Conservation (phyloP, 1,140 invertebrate genomes). For the Papilio xuthus region DNA sequence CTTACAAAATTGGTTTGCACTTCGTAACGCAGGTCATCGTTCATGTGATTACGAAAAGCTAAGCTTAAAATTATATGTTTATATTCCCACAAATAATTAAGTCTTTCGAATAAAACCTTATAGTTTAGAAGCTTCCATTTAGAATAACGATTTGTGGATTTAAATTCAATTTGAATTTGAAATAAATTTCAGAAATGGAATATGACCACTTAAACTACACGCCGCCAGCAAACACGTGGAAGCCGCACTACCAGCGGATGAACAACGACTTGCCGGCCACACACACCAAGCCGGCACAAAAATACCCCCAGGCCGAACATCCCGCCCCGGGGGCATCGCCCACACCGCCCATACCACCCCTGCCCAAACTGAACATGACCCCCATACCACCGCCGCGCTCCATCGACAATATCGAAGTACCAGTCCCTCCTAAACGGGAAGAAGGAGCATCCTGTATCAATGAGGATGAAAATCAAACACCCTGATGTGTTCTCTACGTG, state of each 20-base stretch:
- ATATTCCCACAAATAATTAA: too few relatives aligned
- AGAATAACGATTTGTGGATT: background rate
- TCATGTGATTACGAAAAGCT: too few relatives aligned
- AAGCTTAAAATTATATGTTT: too few relatives aligned
- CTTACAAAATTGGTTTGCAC: too few relatives aligned
- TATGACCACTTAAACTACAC: conserved; percentile 95
- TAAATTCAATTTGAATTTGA: background rate
- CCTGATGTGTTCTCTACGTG: background rate
- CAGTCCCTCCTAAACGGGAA: conserved; percentile 39
- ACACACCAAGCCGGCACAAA: conserved; percentile 18
- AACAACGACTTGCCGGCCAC: conserved; percentile 80
- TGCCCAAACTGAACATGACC: conserved; percentile 57
- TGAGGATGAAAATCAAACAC: conserved; percentile 27
- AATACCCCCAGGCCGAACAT: conserved; percentile 23
- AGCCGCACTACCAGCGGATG: conserved; percentile 93
- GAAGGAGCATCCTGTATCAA: conserved; percentile 19
- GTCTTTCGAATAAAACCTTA: too few relatives aligned
- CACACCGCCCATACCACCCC: conserved; percentile 62
- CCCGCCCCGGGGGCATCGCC: background rate
- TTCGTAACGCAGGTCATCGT: too few relatives aligned
- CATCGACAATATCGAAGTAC: conserved; percentile 5
- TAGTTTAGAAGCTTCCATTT: background rate
- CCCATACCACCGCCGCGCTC: conserved; percentile 42
- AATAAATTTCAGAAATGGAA: conserved; percentile 84
- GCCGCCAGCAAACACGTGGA: conserved; percentile 89